phyloP scores from a whole-genome alignment of 2,113 vertebrate species.

The Todiramphus saurophagus region DNA sequence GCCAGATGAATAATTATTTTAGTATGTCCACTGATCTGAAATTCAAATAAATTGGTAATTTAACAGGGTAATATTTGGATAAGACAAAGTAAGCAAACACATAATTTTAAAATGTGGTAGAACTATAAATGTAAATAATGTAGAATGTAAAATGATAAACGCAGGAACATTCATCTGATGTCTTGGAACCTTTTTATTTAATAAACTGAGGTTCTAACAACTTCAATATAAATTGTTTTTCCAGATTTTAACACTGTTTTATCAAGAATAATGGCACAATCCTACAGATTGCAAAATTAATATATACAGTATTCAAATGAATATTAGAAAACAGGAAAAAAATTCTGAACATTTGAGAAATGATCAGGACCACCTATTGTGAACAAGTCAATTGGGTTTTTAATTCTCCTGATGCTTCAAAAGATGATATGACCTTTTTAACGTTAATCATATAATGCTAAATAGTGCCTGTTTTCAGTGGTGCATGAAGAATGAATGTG shows the following conservation, averaged over 20 bases:
- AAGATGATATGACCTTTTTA: neutral
- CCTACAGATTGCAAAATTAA: neutral
- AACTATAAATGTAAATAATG: neutral
- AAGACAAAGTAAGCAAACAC: neutral
- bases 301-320: neutral
- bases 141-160: neutral
- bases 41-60: neutral
- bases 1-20: neutral
- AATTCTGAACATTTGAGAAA: neutral
- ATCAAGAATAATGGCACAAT: neutral
- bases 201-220: neutral
- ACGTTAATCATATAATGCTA: neutral
- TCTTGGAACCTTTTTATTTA: neutral
- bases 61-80: neutral
- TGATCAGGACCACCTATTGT: rapidly evolving
- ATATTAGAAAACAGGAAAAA: neutral
- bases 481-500: neutral
- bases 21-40: neutral
- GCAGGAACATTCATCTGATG: neutral
- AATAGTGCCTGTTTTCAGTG: neutral
- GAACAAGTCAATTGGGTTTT: neutral
- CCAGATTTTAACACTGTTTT: neutral
- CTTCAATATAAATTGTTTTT: neutral
- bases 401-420: neutral
- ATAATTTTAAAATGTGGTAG: neutral